Conservation (phyloP, 2,888 invertebrate species). For the Cheilosia impressa region DNA sequence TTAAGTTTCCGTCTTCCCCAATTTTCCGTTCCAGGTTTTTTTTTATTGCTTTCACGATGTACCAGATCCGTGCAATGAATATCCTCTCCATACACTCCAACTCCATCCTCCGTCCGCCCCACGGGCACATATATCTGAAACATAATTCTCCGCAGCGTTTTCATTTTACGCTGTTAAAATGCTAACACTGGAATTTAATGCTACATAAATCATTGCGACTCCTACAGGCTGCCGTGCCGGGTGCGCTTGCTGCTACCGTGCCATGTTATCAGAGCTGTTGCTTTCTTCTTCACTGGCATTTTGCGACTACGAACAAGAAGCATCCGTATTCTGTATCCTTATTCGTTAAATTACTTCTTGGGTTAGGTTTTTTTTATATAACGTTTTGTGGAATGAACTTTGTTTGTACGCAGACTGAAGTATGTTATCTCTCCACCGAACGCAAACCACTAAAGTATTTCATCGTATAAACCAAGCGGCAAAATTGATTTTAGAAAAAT, state of each 20-base stretch:
- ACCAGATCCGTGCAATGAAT: conserved; percentile 58
- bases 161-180: conserved; percentile 77
- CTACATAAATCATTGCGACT: conserved; percentile 77
- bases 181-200: conserved; percentile 77
- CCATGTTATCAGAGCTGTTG: conserved; percentile 56
- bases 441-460: conserved; percentile 35
- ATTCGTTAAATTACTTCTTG: conserved; percentile 61
- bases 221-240: conserved; percentile 77
- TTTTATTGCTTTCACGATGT: conserved; percentile 37
- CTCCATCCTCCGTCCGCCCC: conserved; percentile 5
- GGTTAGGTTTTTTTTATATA: conserved; percentile 25
- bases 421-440: conserved; percentile 27
- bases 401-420: conserved; percentile 45
- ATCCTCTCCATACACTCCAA: conserved; percentile 32
- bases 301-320: background rate
- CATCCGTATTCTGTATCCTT: conserved; percentile 46
- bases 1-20: conserved; percentile 33
- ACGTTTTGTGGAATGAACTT: conserved; percentile 46
- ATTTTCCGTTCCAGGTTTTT: conserved; percentile 10
- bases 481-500: conserved; percentile 14
- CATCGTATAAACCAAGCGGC: conserved; percentile 3
- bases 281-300: conserved; percentile 20
- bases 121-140: conserved; percentile 59
- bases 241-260: conserved; percentile 32
- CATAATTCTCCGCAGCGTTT: conserved; percentile 67